These are phyloP conservation scores for Clinocottus analis DNA, from an alignment of 2,113 vertebrate genomes.

Conservation along the genomic window DNA sequence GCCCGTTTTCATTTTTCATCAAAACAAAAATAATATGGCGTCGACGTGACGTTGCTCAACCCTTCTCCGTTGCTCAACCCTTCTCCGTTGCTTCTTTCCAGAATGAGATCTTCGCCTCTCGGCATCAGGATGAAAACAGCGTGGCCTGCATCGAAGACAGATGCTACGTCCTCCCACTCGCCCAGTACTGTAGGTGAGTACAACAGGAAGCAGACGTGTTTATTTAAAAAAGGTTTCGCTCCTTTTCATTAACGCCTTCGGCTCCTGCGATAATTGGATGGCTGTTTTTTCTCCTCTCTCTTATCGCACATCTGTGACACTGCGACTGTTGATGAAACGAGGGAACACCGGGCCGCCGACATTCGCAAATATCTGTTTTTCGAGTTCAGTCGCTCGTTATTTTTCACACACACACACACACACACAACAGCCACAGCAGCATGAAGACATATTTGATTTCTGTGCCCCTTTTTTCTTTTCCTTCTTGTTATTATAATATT, in stretches of 20 bases:
- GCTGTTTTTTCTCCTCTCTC: conserved; percentile 12
- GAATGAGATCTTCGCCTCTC: conserved; percentile 99
- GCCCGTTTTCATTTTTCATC: too few relatives aligned
- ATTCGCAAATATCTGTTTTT: neutral
- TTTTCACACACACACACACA: neutral
- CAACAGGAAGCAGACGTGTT: neutral
- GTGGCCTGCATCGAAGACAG: conserved; percentile 99
- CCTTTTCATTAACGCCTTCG: conserved; percentile 48
- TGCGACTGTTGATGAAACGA: conserved; percentile 34
- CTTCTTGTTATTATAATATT: too few relatives aligned
- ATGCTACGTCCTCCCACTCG: conserved; percentile 97
- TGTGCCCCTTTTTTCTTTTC: neutral
- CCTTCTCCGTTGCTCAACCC: too few relatives aligned
- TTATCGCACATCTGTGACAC: conserved; percentile 34
- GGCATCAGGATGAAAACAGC: conserved; percentile 99
- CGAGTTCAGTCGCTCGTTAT: neutral
- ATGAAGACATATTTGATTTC: neutral
- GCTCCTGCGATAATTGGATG: conserved; percentile 9
- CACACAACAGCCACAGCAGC: neutral
- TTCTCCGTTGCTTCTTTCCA: conserved; percentile 79
- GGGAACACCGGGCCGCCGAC: neutral
- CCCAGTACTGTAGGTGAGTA: conserved; percentile 98
- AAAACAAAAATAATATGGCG: too few relatives aligned
- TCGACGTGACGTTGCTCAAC: too few relatives aligned
- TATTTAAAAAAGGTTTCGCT: neutral